phyloP scores from a whole-genome alignment of 30 jellyfish, hydroid and myxozoan species.

The Aurelia sp. region DNA sequence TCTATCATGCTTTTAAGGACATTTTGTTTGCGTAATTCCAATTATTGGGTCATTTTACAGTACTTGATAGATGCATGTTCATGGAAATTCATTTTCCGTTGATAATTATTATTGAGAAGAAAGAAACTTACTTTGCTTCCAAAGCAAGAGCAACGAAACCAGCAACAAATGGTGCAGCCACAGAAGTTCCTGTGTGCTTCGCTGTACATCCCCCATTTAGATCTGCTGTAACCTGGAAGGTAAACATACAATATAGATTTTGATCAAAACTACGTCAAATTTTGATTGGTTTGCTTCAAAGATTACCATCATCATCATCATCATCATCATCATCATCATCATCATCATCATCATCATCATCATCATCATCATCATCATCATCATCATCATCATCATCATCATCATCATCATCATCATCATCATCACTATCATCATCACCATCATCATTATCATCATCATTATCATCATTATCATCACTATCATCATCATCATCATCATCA shows the following conservation, averaged over 20 bases:
- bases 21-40: no score
- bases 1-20: no score
- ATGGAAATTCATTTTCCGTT: no score
- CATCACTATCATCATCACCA: constrained; percentile 33
- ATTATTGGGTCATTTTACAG: no score
- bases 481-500: constrained; percentile 38
- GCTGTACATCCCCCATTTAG: constrained; percentile 87
- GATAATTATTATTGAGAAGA: not conserved
- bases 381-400: constrained; percentile 61
- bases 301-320: no score
- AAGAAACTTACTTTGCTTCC: constrained; percentile 82
- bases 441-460: constrained; percentile 30
- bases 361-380: constrained; percentile 74
- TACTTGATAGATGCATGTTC: no score
- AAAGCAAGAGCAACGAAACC: constrained; percentile 94
- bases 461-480: constrained; percentile 24
- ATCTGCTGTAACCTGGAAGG: constrained; percentile 93
- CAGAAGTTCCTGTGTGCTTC: constrained; percentile 94
- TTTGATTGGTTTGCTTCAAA: no score
- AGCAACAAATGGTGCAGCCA: constrained; percentile 94
- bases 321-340: constrained; percentile 16
- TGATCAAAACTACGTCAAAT: no score
- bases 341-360: constrained; percentile 71
- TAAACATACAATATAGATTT: not conserved
- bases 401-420: constrained; percentile 61